These are phyloP conservation scores for Aphelenchoides besseyi DNA, from an alignment of 1,140 invertebrate genomes.

Conservation along the genomic window DNA sequence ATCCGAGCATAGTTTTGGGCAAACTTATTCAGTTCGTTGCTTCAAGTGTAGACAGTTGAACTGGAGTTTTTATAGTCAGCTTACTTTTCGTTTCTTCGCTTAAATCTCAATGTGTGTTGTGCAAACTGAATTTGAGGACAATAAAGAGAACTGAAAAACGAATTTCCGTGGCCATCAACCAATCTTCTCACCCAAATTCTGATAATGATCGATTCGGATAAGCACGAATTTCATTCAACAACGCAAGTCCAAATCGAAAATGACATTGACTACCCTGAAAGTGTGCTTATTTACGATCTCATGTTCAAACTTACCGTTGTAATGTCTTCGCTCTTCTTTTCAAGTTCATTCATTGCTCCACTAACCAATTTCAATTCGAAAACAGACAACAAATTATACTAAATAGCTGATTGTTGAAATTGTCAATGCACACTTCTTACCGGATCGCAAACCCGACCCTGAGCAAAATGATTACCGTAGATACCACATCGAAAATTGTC, in stretches of 20 bases:
- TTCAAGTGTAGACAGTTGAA: background rate
- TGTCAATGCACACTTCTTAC: background rate
- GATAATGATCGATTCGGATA: background rate
- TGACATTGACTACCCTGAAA: conserved; percentile 1
- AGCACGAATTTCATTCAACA: conserved; percentile 3
- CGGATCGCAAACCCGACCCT: background rate
- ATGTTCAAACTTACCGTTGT: background rate
- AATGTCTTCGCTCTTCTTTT: background rate
- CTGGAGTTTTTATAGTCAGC: background rate
- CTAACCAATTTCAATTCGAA: background rate
- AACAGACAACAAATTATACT: background rate
- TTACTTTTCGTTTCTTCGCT: background rate
- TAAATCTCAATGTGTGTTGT: conserved; percentile 17
- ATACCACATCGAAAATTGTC: background rate
- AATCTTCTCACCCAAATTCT: background rate
- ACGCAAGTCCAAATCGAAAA: background rate
- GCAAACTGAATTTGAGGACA: conserved; percentile 4
- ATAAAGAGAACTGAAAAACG: background rate
- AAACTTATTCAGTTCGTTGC: conserved; percentile 19
- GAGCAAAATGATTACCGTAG: background rate
- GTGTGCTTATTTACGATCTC: background rate
- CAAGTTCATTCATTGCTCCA: background rate
- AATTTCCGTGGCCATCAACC: background rate
- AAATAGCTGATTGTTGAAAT: background rate
- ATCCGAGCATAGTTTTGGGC: conserved; percentile 27